phyloP scores from a whole-genome alignment of 2,113 vertebrate species.

The Falcunculus frontatus region DNA sequence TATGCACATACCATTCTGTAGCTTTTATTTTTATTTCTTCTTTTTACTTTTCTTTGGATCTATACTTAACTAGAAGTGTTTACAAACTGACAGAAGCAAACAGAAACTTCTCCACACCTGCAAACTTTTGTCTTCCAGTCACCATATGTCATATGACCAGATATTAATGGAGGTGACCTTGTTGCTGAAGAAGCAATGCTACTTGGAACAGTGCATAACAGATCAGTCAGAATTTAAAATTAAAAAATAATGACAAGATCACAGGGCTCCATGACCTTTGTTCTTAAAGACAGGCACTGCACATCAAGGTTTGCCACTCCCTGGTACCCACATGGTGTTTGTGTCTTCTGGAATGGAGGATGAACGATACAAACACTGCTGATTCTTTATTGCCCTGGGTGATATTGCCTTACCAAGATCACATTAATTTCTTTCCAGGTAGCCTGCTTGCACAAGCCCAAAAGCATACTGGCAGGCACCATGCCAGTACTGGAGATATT shows the following conservation, averaged over 20 bases:
- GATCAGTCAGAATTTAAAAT: background rate
- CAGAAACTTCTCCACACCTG: background rate
- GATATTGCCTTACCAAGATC: background rate
- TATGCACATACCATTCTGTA: background rate
- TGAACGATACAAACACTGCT: background rate
- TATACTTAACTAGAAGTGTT: background rate
- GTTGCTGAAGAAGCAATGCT: background rate
- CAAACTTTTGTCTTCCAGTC: background rate
- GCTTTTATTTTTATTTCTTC: background rate
- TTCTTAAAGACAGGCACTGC: background rate
- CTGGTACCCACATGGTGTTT: background rate
- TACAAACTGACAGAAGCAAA: background rate
- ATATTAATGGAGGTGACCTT: background rate
- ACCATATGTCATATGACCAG: background rate
- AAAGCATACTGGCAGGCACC: background rate
- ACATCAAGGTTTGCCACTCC: background rate
- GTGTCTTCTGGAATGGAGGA: background rate
- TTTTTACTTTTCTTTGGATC: background rate
- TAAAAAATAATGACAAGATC: background rate
- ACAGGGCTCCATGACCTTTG: background rate
- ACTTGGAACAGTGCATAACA: background rate
- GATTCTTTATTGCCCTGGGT: background rate
- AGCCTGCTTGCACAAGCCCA: constrained; percentile 19
- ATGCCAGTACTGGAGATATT: background rate
- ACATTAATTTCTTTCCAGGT: background rate